Conservation (phyloP, 2,113 vertebrate species). For the Larimichthys polyactis region DNA sequence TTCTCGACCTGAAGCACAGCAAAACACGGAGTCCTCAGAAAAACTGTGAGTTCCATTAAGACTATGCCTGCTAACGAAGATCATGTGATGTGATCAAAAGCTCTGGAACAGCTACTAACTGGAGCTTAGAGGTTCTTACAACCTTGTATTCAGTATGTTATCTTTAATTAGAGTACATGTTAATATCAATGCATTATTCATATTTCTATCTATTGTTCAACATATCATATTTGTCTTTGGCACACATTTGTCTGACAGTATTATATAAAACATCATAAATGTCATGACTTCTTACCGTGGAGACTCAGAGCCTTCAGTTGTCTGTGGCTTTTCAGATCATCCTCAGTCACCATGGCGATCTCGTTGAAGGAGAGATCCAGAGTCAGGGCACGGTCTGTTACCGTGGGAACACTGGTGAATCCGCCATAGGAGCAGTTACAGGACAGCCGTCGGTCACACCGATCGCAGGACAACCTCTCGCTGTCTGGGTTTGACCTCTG, state of each 20-base stretch:
- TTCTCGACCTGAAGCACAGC: no score
- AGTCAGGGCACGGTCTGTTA: slow-evolving; percentile 29
- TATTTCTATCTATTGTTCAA: neutral
- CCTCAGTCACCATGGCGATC: slow-evolving; percentile 32
- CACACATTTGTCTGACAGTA: no score
- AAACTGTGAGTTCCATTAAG: no score
- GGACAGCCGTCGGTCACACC: slow-evolving; percentile 41
- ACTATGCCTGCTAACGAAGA: no score
- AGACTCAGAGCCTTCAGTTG: slow-evolving; percentile 47
- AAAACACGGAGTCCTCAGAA: no score
- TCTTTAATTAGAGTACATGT: neutral
- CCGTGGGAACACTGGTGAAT: slow-evolving; percentile 47
- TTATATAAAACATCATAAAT: no score
- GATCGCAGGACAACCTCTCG: slow-evolving; percentile 4
- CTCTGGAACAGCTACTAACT: no score
- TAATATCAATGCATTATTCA: no score
- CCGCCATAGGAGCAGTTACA: slow-evolving; percentile 64
- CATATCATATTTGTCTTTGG: no score
- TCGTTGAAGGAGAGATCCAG: slow-evolving; percentile 68
- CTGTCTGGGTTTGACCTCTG: neutral
- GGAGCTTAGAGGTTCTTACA: neutral
- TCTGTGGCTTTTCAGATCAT: slow-evolving; percentile 13
- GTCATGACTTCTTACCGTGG: slow-evolving; percentile 33
- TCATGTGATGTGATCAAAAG: no score
- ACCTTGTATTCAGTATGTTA: neutral